phyloP scores from a whole-genome alignment of 2,888 invertebrate species.

The Mythimna impura region DNA sequence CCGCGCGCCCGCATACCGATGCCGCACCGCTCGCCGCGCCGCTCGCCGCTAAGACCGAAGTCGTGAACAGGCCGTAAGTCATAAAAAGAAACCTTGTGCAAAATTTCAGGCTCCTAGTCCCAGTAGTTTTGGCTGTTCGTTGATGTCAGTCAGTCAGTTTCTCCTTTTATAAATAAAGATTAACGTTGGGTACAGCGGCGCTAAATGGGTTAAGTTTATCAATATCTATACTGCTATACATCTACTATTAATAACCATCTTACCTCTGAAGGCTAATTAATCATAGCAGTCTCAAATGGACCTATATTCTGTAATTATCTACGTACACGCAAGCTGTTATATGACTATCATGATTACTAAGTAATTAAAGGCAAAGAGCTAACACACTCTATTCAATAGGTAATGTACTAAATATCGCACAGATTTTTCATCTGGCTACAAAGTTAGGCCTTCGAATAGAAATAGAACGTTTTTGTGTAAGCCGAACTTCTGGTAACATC shows the following conservation, averaged over 20 bases:
- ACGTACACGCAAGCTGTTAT: neutral
- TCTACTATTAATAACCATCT: constrained; percentile 3
- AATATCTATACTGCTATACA: too few relatives aligned
- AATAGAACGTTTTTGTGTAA: constrained; percentile 40
- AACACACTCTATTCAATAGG: neutral
- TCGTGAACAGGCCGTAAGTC: too few relatives aligned
- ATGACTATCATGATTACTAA: constrained; percentile 1
- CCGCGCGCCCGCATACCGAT: too few relatives aligned
- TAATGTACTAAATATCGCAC: constrained; percentile 13
- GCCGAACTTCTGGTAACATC: constrained; percentile 47
- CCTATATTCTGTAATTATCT: constrained; percentile 6
- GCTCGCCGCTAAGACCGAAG: too few relatives aligned
- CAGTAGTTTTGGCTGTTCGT: too few relatives aligned
- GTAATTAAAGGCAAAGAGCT: neutral
- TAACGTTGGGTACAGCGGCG: too few relatives aligned
- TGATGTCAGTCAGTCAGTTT: too few relatives aligned
- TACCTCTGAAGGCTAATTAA: constrained; percentile 14
- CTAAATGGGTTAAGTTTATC: too few relatives aligned
- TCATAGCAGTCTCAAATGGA: neutral
- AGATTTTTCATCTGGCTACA: constrained; percentile 22
- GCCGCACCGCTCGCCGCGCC: too few relatives aligned
- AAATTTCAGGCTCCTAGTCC: too few relatives aligned
- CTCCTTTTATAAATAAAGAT: too few relatives aligned
- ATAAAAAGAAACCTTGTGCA: too few relatives aligned
- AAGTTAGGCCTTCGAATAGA: constrained; percentile 14